These are phyloP conservation scores for Apteryx owenii DNA, from an alignment of 2,113 vertebrate genomes.

Conservation along the genomic window DNA sequence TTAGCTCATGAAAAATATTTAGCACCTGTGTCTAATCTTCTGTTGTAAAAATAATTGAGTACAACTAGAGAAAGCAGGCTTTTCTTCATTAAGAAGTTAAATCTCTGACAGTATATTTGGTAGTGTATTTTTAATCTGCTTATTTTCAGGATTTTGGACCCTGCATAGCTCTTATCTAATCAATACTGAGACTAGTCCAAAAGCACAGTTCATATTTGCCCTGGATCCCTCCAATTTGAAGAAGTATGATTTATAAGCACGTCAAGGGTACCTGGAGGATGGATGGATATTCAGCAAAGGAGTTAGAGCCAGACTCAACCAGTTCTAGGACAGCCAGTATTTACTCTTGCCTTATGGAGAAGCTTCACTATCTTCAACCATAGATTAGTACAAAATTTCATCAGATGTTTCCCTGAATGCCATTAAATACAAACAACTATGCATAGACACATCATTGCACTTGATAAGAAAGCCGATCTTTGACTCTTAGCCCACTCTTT, in stretches of 20 bases:
- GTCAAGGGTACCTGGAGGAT: background rate
- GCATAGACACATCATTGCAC: background rate
- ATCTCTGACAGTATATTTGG: background rate
- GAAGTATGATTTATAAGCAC: background rate
- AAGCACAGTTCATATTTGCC: background rate
- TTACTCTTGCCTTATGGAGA: background rate
- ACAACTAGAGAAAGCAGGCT: background rate
- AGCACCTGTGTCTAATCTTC: background rate
- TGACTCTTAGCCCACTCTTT: background rate
- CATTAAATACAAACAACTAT: background rate
- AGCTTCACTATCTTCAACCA: background rate
- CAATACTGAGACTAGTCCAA: background rate
- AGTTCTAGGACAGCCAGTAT: background rate
- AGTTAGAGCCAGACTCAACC: background rate
- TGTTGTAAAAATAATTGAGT: background rate
- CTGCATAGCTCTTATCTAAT: background rate
- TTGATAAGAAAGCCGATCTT: background rate
- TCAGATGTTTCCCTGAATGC: background rate
- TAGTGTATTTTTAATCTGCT: background rate
- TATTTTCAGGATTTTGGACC: background rate
- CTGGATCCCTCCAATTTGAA: background rate
- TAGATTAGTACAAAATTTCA: background rate
- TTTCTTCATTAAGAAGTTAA: background rate
- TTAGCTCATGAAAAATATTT: background rate
- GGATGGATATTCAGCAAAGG: background rate